These are phyloP conservation scores for Ephydatia muelleri DNA, from an alignment of 37 sponge, comb jelly and placozoan species.

Conservation along the genomic window DNA sequence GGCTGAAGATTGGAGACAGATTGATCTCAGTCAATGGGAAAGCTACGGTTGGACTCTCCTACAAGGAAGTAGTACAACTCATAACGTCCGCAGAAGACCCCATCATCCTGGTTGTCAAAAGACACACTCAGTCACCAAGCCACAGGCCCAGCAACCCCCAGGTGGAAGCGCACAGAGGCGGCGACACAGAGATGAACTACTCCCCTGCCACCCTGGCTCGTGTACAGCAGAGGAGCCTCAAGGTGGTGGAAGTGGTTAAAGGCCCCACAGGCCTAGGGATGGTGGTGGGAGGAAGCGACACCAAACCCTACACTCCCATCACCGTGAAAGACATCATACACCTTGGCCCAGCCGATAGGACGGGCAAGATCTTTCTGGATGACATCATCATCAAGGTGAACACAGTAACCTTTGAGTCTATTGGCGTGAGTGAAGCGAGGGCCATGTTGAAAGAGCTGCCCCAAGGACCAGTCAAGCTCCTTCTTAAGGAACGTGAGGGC, in stretches of 20 bases:
- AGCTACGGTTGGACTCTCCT: too few relatives aligned
- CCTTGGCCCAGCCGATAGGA: slow-evolving; percentile 83
- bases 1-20: too few relatives aligned
- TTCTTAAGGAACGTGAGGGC: slow-evolving; percentile 29
- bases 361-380: slow-evolving; percentile 49
- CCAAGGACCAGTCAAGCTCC: slow-evolving; percentile 63
- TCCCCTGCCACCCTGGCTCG: too few relatives aligned
- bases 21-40: too few relatives aligned
- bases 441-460: slow-evolving; percentile 54
- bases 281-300: slow-evolving; percentile 59
- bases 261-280: slow-evolving; percentile 84
- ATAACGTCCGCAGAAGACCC: too few relatives aligned
- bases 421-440: slow-evolving; percentile 60
- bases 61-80: too few relatives aligned
- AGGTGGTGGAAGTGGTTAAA: slow-evolving; percentile 70
- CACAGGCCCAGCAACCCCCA: neutral
- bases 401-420: slow-evolving; percentile 40
- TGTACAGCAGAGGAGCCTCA: neutral
- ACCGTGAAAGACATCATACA: slow-evolving; percentile 61
- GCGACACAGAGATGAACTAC: too few relatives aligned
- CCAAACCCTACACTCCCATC: slow-evolving; percentile 41
- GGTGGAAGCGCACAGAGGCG: neutral
- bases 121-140: neutral
- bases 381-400: slow-evolving; percentile 81
- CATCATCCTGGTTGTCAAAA: too few relatives aligned